Evolutionary conservation across 2,113 vertebrate genomes (phyloP), one percentile per base, ranked within the genome.

Genomic region (Aegotheles bennettii): DNA sequence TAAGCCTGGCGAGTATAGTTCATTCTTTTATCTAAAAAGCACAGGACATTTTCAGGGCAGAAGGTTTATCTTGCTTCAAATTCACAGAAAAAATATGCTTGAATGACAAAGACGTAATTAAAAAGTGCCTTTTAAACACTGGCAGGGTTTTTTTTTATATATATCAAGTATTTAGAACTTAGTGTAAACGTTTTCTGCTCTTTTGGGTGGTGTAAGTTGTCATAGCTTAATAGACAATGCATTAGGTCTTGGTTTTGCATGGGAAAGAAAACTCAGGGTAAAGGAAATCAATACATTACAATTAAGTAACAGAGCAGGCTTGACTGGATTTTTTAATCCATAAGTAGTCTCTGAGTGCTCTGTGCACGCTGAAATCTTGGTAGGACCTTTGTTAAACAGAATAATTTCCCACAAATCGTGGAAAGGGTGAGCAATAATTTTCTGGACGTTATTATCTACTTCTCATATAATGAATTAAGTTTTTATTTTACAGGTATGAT

Each of bases 401-500:
- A 53, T 40, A 12, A 65, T 74, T 84, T 47, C 7, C 51, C 9
- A n/a, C 29, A 6, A 56, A 15, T 92, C 38, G 24, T 43, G 31
- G 16, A 23, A 33, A 85, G 31, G 17, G 56, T 3, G 4, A 71
- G 14, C 26, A 86, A 1, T 50, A 15, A 18, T 54, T 71, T 84
- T 54, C 31, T 56, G 14, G 3, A 29, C 28, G 56, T 35, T 14
- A 33, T 7, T 40, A 7, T 16, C 24, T 43, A 3, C 59, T 57
- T 56, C 33, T 87, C 47, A 8, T 38, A 9, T n/a, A n/a, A 60
- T 42, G 16, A 70, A 87, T 43, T 67, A 3, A 1, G 2, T 65
- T 89, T 87, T 96, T 93, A 23, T 93, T 87, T 23, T 56, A 16
- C 92, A 99, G 99, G 90, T 99, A 98, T 74, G 98, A 99, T 96